Evolutionary conservation across 2,113 vertebrate species (phyloP), one percentile per base, ranked within the genome.

Genomic region (Aegotheles bennettii): DNA sequence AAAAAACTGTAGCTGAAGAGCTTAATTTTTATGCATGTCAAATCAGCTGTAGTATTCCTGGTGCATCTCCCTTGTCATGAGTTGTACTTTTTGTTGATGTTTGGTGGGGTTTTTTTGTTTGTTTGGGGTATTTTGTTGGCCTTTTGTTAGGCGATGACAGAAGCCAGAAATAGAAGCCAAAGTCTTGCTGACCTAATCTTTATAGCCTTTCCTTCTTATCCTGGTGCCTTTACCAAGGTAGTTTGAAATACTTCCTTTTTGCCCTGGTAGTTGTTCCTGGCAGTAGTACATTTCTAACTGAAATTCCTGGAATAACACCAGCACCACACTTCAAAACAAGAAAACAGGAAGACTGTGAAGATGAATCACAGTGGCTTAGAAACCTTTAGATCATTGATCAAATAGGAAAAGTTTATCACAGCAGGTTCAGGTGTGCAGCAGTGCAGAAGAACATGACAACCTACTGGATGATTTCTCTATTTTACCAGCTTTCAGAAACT

Each of bases 381-480:
- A 84, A 91, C 69, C 57, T 85, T 83, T 81, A 61, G 82, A 65
- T 75, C 94, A 43, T 64, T 74, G 82, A 84, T 89, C 28, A 70
- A 93, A 45, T 63, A 65, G 51, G 51, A 94, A 94, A 90, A 63
- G 33, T 28, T 63, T 36, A 29, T 68, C 80, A 82, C 54, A 43
- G 35, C 21, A 24, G 4, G 0, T 18, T 87, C 48, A 70, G 21
- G 38, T 51, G 60, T 64, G 78, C 63, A 79, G 28, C 38, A 15
- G 59, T 23, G 82, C 74, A 48, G 89, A 97, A 96, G 70, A 89
- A 76, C 21, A 40, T 81, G 79, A 89, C 85, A 87, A 89, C 20
- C 14, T 50, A 19, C 23, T n/a, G 60, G 42, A 77, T 36, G 36
- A 84, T 82, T 86, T 87, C 65, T 87, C 67, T 80, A 20, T 71